Evolutionary conservation across 1,140 invertebrate species (phyloP), one percentile per base, ranked within the genome.

Genomic region (Drosophila murphyi): DNA sequence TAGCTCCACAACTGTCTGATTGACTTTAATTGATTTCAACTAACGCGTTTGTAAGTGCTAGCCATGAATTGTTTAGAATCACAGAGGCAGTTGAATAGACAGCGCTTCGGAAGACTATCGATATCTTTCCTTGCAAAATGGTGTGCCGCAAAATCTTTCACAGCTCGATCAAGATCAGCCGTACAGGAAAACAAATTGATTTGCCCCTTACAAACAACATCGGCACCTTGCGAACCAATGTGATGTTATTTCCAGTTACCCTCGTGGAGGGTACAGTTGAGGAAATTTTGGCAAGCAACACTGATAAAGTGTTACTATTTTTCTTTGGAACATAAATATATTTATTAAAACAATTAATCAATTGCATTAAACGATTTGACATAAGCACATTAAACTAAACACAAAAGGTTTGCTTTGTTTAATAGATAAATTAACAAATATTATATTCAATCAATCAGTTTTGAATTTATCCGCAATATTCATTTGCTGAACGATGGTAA

Each of bases 51-150:
- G 10, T 37, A 35, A 65, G 56, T 74, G 52, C 48, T 43, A 8
- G 20, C 61, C 31, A 81, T 86, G 43, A 86, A 83, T 83, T 83
- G 68, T 50, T 85, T 85, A 80, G 76, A 78, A 87, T 86, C 82
- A 82, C 71, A 72, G 47, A 3, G 39, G 5, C 12, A 29, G 35
- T 2, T 37, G 12, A 29, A 12, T 3, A 28, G 8, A 6, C 32
- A 31, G 8, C 31, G 8, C 12, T n/a, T 50, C 10, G 29, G 50
- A 35, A 34, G 8, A 10, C 50, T 7, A 57, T n/a, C 37, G 32
- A 29, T 7, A 28, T 35, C 28, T 20, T 20, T 8, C 52, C 5
- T 12, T 4, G 34, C 47, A 65, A n/a, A 0, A 89, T 80, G 74
- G 35, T 50, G 47, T 35, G 81, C 2, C 85, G 77, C 7, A 51